phyloP scores from a whole-genome alignment of 2,113 vertebrate genomes.

The Psilopsiagon aurifrons region DNA sequence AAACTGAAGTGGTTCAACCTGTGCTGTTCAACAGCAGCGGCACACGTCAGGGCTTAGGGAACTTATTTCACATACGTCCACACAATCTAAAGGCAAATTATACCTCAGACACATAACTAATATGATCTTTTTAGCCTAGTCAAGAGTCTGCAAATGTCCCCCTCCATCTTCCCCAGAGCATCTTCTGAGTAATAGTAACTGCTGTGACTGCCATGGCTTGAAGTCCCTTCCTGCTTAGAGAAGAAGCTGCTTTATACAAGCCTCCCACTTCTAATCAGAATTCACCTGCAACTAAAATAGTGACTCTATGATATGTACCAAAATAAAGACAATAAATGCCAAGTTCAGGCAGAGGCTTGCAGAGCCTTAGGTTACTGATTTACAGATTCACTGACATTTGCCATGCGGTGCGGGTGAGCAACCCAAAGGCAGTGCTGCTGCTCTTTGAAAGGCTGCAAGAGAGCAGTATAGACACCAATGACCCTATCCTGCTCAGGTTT shows the following conservation, averaged over 20 bases:
- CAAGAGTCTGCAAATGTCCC: background rate
- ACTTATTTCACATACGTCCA: background rate
- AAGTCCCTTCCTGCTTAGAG: background rate
- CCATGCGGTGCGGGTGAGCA: fast-evolving
- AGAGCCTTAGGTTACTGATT: background rate
- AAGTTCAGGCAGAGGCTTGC: background rate
- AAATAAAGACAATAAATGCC: background rate
- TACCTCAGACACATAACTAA: background rate
- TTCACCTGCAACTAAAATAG: background rate
- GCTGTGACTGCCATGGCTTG: background rate
- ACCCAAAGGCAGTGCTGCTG: background rate
- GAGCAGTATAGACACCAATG: fast-evolving
- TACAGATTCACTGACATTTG: background rate
- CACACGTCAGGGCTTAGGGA: background rate
- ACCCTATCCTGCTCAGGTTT: background rate
- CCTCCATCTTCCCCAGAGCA: background rate
- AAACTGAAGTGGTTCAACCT: background rate
- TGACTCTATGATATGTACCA: fast-evolving
- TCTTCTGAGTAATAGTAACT: background rate
- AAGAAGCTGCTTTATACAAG: background rate
- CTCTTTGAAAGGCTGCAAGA: background rate
- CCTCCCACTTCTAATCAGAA: background rate
- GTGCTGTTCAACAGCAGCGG: background rate
- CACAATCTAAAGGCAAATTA: background rate
- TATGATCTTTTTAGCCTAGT: background rate